phyloP scores from a whole-genome alignment of 2,797 vertebrate species.

The Phoeniculus purpureus region DNA sequence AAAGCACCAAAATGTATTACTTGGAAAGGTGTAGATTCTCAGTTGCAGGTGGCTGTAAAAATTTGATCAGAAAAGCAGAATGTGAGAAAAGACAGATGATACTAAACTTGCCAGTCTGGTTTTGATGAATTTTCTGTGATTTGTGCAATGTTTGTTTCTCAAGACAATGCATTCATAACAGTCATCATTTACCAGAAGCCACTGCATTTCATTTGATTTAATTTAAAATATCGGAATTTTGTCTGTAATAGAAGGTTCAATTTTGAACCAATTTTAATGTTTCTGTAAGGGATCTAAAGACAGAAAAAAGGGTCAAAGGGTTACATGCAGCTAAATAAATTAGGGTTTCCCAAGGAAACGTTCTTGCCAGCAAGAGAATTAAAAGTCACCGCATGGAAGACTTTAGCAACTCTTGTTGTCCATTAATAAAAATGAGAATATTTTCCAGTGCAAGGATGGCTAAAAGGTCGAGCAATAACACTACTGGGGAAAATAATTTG shows the following conservation, averaged over 20 bases:
- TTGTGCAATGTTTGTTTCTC: neutral
- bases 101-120: neutral
- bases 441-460: neutral
- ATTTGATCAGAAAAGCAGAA: neutral
- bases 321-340: neutral
- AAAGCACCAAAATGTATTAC: neutral
- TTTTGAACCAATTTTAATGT: neutral
- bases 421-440: slow-evolving; percentile 4
- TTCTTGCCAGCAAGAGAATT: neutral
- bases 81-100: neutral
- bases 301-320: slow-evolving; percentile 19
- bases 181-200: neutral
- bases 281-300: neutral
- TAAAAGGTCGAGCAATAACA: slow-evolving; percentile 3
- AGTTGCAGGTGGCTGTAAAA: neutral
- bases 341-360: neutral
- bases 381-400: neutral
- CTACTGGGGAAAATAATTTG: slow-evolving; percentile 1
- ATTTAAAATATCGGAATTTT: neutral
- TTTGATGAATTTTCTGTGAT: neutral
- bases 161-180: neutral
- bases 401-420: neutral
- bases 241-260: neutral
- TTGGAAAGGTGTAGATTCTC: neutral
- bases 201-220: neutral